Evolutionary conservation across 2,797 vertebrate genomes (phyloP).

Genomic region (Huso huso): DNA sequence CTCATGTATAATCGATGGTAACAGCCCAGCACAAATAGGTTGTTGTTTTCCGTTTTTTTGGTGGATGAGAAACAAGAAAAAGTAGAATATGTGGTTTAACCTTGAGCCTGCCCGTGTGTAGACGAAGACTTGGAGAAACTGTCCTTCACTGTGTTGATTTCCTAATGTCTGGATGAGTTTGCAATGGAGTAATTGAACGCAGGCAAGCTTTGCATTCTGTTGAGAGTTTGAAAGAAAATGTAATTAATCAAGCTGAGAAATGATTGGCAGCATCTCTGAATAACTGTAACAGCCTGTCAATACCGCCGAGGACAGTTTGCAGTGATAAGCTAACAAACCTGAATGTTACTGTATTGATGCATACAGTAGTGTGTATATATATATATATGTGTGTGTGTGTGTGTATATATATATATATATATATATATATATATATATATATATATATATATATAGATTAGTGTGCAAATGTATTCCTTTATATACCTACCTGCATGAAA

Average conservation of each 20-base stretch:
- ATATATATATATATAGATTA: too few relatives aligned
- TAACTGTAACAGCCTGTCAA: not conserved
- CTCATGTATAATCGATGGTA: too few relatives aligned
- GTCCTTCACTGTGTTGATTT: not conserved
- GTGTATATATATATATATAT: too few relatives aligned
- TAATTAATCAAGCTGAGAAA: not conserved
- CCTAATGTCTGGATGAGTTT: not conserved
- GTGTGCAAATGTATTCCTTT: too few relatives aligned
- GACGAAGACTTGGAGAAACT: not conserved
- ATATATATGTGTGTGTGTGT: too few relatives aligned
- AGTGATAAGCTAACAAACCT: not conserved
- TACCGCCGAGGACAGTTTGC: not conserved
- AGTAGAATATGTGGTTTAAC: too few relatives aligned
- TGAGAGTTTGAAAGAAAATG: not conserved
- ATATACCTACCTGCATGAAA: too few relatives aligned
- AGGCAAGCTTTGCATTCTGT: not conserved
- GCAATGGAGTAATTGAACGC: not conserved
- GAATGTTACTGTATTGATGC: not conserved
- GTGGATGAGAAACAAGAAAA: not conserved
- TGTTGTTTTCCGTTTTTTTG: too few relatives aligned
- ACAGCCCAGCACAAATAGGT: too few relatives aligned
- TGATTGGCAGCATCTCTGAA: not conserved
- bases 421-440: too few relatives aligned
- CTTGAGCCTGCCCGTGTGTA: too few relatives aligned
- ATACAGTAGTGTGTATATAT: constrained; percentile 18